Evolutionary conservation across 2,888 invertebrate genomes (phyloP).

Genomic region (Drosophila affinis): DNA sequence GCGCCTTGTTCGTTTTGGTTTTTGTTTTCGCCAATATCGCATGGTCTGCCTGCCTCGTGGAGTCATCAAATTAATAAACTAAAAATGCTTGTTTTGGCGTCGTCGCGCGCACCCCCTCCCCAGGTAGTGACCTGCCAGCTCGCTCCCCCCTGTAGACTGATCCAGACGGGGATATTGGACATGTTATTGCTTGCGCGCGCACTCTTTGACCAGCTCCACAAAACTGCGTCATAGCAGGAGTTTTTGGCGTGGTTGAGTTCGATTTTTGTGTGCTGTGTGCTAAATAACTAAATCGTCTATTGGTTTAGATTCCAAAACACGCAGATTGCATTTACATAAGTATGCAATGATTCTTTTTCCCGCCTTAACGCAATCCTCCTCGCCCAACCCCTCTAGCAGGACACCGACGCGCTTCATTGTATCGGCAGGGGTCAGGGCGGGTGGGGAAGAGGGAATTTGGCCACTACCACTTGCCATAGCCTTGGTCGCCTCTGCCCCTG

Average conservation of each 20-base stretch:
- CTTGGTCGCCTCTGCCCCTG: neutral
- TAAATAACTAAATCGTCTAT: slow-evolving; percentile 77
- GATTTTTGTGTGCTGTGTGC: slow-evolving; percentile 53
- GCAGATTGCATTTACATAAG: slow-evolving; percentile 79
- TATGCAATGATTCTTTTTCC: slow-evolving; percentile 79
- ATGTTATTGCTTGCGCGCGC: slow-evolving; percentile 77
- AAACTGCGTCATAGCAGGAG: slow-evolving; percentile 71
- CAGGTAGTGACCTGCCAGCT: neutral
- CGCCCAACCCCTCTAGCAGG: slow-evolving; percentile 74
- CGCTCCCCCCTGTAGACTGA: slow-evolving; percentile 18
- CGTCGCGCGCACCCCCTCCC: slow-evolving; percentile 25
- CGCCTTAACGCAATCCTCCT: slow-evolving; percentile 73
- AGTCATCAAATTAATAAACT: slow-evolving; percentile 72
- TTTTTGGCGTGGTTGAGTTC: slow-evolving; percentile 50
- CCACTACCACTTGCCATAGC: neutral
- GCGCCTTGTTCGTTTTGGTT: slow-evolving; percentile 46
- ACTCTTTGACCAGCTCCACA: slow-evolving; percentile 66
- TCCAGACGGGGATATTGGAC: slow-evolving; percentile 69
- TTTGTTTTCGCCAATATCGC: slow-evolving; percentile 32
- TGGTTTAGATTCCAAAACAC: slow-evolving; percentile 69
- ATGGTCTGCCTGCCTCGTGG: slow-evolving; percentile 1
- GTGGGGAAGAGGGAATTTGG: neutral
- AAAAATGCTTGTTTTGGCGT: slow-evolving; percentile 73
- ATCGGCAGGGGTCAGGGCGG: slow-evolving; percentile 34
- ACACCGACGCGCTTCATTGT: slow-evolving; percentile 74